Evolutionary conservation across 2,113 vertebrate species (phyloP), one percentile per base, ranked within the genome.

Genomic region (Macrotus californicus): DNA sequence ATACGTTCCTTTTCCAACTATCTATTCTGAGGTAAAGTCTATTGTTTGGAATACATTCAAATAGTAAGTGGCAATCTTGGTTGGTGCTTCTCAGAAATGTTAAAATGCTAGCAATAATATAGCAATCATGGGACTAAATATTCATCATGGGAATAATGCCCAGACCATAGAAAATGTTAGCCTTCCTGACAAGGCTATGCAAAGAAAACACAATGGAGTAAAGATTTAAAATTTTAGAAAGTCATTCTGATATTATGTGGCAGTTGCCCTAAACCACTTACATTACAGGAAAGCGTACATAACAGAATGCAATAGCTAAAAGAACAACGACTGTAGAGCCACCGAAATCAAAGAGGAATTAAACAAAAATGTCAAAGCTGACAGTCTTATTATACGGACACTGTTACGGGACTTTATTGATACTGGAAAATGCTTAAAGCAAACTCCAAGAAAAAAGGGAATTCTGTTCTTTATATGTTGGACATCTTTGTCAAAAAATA

Each of bases 41-140:
- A 93, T 39, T 94, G 88, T 83, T 72, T 93, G 73, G 50, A 88
- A 91, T 48, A 76, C 31, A 87, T 73, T 89, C 85, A 76, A 92
- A 91, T 59, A 95, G 73, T 41, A 93, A 96, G 79, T 87, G 54
- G 56, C 82, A 93, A 79, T 87, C 70, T 94, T 94, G 89, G 70
- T 95, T 92, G 87, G 54, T 69, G 80, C 73, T 96, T 96, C 94
- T 94, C 82, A 94, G 93, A 96, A 97, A 96, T 56, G 41, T 76
- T 95, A 89, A 97, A 96, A 87, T n/a, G 67, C 29, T 73, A 89
- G 43, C 67, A 93, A 89, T 96, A 96, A 92, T 91, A 93, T 7
- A 92, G 91, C 73, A 96, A 89, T 93, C 85, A 83, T 22, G 39
- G 18, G 34, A 34, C 75, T 89, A 94, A 95, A 92, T 72, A 94